These are phyloP conservation scores for Mellilla xanthometata DNA, from an alignment of 2,888 invertebrate species.

Conservation along the genomic window DNA sequence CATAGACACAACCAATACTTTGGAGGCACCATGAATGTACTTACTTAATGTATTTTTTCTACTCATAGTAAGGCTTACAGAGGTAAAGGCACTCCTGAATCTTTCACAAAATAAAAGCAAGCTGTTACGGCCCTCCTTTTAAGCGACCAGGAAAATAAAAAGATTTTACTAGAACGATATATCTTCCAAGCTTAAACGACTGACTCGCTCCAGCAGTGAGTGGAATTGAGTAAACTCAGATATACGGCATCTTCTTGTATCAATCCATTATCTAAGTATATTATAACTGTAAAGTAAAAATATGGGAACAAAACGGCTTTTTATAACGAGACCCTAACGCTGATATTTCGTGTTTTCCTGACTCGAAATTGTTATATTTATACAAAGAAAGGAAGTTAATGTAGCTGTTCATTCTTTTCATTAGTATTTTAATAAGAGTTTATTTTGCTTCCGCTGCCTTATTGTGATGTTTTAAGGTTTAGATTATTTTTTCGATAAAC, in stretches of 20 bases:
- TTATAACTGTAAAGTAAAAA: neutral
- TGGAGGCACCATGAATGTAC: too few species aligned
- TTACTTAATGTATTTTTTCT: too few species aligned
- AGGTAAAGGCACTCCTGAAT: slow-evolving; percentile 39
- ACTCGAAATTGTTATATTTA: neutral
- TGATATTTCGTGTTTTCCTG: too few species aligned
- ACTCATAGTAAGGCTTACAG: neutral
- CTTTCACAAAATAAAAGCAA: slow-evolving; percentile 60
- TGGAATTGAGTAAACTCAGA: slow-evolving; percentile 29
- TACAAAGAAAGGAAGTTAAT: neutral
- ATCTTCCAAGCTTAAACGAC: slow-evolving; percentile 48
- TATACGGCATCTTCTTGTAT: slow-evolving; percentile 24
- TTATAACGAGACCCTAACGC: too few species aligned
- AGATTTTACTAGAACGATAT: slow-evolving; percentile 55
- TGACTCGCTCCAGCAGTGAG: slow-evolving; percentile 24
- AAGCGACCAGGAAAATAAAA: slow-evolving; percentile 46
- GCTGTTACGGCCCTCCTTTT: slow-evolving; percentile 50
- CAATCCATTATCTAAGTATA: slow-evolving; percentile 23
- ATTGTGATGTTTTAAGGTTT: too few species aligned
- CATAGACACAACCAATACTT: too few species aligned
- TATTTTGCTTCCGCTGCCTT: too few species aligned
- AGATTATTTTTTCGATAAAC: too few species aligned
- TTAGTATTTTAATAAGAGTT: too few species aligned
- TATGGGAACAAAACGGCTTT: too few species aligned
- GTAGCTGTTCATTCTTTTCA: neutral